phyloP scores from a whole-genome alignment of 1,140 invertebrate genomes.

The Drosophila eugracilis region DNA sequence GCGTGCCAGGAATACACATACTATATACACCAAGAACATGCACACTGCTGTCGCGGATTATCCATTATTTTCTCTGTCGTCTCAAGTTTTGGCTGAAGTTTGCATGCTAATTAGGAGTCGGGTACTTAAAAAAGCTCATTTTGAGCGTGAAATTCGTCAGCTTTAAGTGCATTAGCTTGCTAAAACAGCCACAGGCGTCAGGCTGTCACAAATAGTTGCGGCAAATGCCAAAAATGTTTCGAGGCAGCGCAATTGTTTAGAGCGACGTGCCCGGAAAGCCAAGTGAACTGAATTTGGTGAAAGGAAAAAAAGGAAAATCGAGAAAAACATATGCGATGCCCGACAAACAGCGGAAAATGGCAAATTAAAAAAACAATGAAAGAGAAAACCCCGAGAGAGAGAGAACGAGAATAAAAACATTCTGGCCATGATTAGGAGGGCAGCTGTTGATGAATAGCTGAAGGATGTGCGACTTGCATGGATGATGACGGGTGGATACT shows the following conservation, averaged over 20 bases:
- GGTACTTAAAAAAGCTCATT: conserved; percentile 5
- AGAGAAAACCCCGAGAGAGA: neutral
- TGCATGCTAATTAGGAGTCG: conserved; percentile 63
- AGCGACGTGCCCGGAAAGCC: conserved; percentile 39
- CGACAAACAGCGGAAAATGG: conserved; percentile 41
- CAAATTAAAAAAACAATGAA: conserved; percentile 55
- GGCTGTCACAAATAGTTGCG: conserved; percentile 70
- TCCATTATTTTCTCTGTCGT: conserved; percentile 14
- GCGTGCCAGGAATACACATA: conserved; percentile 69
- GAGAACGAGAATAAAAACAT: conserved; percentile 40
- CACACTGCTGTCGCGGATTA: conserved; percentile 7
- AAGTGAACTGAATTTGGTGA: conserved; percentile 3
- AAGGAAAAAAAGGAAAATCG: neutral
- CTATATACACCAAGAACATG: conserved; percentile 17
- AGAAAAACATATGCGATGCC: conserved; percentile 29
- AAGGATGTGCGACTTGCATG: conserved; percentile 48
- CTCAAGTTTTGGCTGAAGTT: conserved; percentile 18
- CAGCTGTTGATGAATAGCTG: conserved; percentile 55
- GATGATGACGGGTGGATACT: conserved; percentile 45
- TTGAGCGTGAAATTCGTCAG: conserved; percentile 66
- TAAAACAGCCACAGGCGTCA: conserved; percentile 36
- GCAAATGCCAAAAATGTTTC: conserved; percentile 46
- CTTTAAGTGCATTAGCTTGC: conserved; percentile 61
- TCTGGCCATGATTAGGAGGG: conserved; percentile 40
- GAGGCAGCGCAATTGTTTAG: conserved; percentile 41